These are phyloP conservation scores for Mus spretus DNA, from an alignment of 2,797 vertebrate species.

Conservation along the genomic window DNA sequence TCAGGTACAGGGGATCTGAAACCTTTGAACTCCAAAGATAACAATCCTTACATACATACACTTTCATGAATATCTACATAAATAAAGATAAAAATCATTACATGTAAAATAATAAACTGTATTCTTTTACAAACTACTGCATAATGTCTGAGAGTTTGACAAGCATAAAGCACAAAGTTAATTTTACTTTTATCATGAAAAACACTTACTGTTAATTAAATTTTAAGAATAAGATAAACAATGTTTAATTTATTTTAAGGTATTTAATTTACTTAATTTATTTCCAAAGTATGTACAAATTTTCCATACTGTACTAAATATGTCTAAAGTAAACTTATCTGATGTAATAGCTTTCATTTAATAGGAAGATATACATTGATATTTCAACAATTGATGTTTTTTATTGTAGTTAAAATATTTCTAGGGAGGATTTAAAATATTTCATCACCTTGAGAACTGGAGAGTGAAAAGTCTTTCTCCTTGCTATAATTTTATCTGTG, in stretches of 20 bases:
- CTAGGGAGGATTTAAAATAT: background rate
- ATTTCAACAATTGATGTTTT: background rate
- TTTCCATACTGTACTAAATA: background rate
- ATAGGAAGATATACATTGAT: background rate
- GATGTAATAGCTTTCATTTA: background rate
- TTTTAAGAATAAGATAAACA: slow-evolving; percentile 45
- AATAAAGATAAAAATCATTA: slow-evolving; percentile 1
- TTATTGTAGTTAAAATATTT: slow-evolving; percentile 31
- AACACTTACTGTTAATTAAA: slow-evolving; percentile 51
- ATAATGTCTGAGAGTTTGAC: slow-evolving; percentile 2
- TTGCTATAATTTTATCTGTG: background rate
- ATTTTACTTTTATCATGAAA: slow-evolving; percentile 12
- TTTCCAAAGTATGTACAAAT: background rate
- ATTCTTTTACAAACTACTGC: slow-evolving; percentile 21
- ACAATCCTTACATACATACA: too few relatives aligned
- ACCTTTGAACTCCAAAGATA: background rate
- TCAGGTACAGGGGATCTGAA: too few relatives aligned
- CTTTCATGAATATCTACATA: background rate
- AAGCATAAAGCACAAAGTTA: slow-evolving; percentile 12
- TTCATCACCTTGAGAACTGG: background rate
- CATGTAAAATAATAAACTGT: background rate
- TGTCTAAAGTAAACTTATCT: background rate
- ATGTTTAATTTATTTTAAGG: slow-evolving; percentile 24
- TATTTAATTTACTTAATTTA: background rate
- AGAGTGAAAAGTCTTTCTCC: background rate